Evolutionary conservation across 1,140 invertebrate species (phyloP).

Genomic region (Cotesia typhae): DNA sequence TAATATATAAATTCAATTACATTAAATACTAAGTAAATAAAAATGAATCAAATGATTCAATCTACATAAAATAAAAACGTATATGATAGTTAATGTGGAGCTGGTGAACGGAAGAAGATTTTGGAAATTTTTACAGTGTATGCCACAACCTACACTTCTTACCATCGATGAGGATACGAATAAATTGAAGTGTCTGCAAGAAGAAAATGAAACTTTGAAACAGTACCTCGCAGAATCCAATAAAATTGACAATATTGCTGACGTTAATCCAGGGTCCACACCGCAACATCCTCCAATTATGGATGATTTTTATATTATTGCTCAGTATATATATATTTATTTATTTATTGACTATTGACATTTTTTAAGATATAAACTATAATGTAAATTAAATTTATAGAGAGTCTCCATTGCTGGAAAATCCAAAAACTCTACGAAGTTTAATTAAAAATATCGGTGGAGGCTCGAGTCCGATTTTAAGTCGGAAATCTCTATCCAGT

Average conservation of each 20-base stretch:
- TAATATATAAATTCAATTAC: no score
- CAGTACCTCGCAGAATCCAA: conserved; percentile 59
- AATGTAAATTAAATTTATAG: conserved; percentile 48
- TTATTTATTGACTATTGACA: no score
- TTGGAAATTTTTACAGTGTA: conserved; percentile 68
- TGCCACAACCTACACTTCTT: conserved; percentile 83
- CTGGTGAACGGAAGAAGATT: conserved; percentile 13
- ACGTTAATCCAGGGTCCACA: conserved; percentile 70
- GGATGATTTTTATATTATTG: conserved; percentile 93
- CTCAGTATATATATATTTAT: conserved; percentile 71
- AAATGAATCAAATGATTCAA: conserved; percentile 19
- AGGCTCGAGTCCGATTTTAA: conserved; percentile 81
- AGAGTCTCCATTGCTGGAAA: conserved; percentile 66
- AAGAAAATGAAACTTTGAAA: conserved; percentile 81
- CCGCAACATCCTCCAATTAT: conserved; percentile 80
- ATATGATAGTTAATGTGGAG: conserved; percentile 14
- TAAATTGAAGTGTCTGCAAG: conserved; percentile 80
- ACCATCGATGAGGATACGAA: conserved; percentile 86
- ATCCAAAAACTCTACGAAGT: conserved; percentile 76
- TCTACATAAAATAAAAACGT: conserved; percentile 5
- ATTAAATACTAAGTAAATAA: no score
- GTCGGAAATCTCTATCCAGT: conserved; percentile 69
- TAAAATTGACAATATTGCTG: conserved; percentile 66
- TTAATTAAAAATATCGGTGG: conserved; percentile 81
- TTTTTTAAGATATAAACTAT: neutral